phyloP scores from a whole-genome alignment of 2,113 vertebrate species.

The Melanerpes aurifrons region DNA sequence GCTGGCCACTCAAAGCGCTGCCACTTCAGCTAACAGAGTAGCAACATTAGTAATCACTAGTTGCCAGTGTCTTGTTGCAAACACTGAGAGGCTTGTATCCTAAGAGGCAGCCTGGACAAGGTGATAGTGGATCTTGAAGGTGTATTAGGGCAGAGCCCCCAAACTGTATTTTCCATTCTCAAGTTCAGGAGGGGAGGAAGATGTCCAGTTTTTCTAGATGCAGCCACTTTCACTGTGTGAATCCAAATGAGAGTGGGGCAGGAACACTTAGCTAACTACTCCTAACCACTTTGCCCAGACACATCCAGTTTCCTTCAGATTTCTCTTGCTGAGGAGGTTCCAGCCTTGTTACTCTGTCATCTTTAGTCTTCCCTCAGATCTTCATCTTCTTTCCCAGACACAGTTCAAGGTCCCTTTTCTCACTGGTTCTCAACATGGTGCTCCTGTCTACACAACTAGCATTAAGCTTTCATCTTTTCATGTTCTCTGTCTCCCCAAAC shows the following conservation, averaged over 20 bases:
- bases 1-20: background rate
- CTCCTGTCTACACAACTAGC: background rate
- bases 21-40: background rate
- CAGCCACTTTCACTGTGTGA: background rate
- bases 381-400: background rate
- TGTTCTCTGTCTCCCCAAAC: background rate
- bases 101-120: background rate
- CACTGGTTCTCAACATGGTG: background rate
- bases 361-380: background rate
- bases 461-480: background rate
- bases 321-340: background rate
- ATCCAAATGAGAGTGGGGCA: accelerated
- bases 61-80: background rate
- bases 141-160: background rate
- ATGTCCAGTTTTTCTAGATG: background rate
- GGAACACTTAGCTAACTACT: background rate
- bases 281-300: background rate
- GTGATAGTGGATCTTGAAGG: background rate
- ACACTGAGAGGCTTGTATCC: background rate
- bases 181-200: background rate
- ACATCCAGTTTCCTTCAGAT: background rate
- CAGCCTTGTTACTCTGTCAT: background rate
- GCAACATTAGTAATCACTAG: background rate
- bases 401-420: background rate
- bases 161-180: background rate